Percentiles rank a stretch among this genome's conserved stretches.
Evolutionary conservation across 2,113 vertebrate genomes (phyloP).

Genomic region (Heterotis niloticus): DNA sequence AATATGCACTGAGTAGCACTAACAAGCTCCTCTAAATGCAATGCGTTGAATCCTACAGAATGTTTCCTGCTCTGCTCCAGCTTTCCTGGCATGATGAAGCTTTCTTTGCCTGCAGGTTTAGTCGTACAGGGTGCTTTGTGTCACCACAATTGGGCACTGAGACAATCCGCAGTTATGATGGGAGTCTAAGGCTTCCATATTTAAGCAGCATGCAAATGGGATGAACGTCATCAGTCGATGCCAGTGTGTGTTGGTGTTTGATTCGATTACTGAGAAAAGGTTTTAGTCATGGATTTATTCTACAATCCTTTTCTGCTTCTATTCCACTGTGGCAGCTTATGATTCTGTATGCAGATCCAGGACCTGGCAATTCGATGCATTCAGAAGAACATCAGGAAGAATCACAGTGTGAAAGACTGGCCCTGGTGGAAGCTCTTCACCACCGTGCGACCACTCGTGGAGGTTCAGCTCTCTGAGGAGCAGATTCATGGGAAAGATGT

Average conservation of each 20-base stretch:
- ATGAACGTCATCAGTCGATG: constrained; percentile 54
- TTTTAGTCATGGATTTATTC: constrained; percentile 43
- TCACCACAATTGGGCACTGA: constrained; percentile 63
- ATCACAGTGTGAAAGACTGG: constrained; percentile 88
- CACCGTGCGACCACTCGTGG: constrained; percentile 85
- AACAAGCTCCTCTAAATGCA: constrained; percentile 41
- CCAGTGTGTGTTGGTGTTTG: constrained; percentile 42
- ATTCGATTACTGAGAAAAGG: constrained; percentile 65
- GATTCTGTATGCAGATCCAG: constrained; percentile 72
- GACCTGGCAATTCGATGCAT: constrained; percentile 93
- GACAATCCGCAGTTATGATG: constrained; percentile 51
- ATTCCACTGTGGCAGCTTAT: neutral
- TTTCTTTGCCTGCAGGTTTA: too few relatives aligned
- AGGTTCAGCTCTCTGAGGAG: constrained; percentile 91
- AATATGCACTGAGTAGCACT: constrained; percentile 40
- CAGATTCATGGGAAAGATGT: constrained; percentile 92
- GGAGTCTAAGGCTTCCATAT: constrained; percentile 45
- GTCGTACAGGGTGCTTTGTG: constrained; percentile 26
- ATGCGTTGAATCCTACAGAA: constrained; percentile 48
- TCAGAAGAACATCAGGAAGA: constrained; percentile 98
- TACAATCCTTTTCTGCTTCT: neutral
- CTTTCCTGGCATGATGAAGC: too few relatives aligned
- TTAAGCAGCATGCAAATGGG: constrained; percentile 56
- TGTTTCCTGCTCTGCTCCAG: too few relatives aligned
- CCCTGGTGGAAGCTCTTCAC: constrained; percentile 96